Conservation (phyloP, 2,113 vertebrate genomes). For the Odontesthes bonariensis region DNA sequence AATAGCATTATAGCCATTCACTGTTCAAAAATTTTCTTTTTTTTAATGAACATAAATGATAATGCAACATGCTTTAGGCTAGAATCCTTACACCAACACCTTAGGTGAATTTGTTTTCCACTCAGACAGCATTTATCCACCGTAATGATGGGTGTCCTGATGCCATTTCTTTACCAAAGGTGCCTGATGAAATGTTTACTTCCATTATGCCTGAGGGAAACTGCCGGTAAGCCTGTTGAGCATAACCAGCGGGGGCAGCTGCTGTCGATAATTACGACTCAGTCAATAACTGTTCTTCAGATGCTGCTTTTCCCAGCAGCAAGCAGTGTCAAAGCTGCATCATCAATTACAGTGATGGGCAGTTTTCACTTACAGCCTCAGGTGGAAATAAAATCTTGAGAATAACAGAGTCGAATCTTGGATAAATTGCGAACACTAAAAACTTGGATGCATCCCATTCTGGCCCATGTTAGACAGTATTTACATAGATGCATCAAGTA, state of each 20-base stretch:
- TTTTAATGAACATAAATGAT: slow-evolving; percentile 29
- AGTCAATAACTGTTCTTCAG: slow-evolving; percentile 55
- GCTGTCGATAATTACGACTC: slow-evolving; percentile 63
- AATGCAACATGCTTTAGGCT: slow-evolving; percentile 40
- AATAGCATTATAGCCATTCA: slow-evolving; percentile 19
- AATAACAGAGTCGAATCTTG: background rate
- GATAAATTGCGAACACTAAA: slow-evolving; percentile 12
- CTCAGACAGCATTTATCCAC: slow-evolving; percentile 58
- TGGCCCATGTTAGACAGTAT: background rate
- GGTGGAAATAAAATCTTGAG: slow-evolving; percentile 25
- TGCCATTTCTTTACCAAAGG: slow-evolving; percentile 51
- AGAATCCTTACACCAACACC: slow-evolving; percentile 53
- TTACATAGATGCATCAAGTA: background rate
- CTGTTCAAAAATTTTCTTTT: slow-evolving; percentile 21
- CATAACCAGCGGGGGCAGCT: slow-evolving; percentile 50
- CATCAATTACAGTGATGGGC: slow-evolving; percentile 55
- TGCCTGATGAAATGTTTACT: slow-evolving; percentile 71
- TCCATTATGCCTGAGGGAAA: slow-evolving; percentile 58
- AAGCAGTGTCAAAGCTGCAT: slow-evolving; percentile 35
- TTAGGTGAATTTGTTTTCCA: slow-evolving; percentile 59
- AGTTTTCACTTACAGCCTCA: slow-evolving; percentile 38
- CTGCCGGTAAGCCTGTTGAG: slow-evolving; percentile 52
- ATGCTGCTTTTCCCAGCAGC: slow-evolving; percentile 34
- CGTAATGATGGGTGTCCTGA: slow-evolving; percentile 48
- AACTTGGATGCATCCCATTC: background rate